Conservation (phyloP, 2,113 vertebrate genomes). For the Daubentonia madagascariensis region DNA sequence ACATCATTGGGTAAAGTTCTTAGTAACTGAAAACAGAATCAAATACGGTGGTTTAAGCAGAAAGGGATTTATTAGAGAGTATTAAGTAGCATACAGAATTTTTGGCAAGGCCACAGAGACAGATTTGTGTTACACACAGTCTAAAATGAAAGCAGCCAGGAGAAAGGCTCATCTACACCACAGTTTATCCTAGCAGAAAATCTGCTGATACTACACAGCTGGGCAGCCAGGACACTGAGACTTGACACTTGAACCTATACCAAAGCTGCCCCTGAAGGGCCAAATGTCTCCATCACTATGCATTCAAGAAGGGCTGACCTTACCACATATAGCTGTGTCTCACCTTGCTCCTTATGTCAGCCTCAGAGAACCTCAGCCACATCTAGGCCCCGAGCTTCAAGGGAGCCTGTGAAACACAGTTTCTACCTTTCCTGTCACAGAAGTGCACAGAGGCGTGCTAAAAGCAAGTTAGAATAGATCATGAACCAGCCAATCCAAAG, state of each 20-base stretch:
- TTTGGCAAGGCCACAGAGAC: neutral
- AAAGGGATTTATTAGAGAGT: neutral
- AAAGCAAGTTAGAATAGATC: neutral
- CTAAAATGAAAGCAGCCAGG: neutral
- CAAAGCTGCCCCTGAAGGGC: neutral
- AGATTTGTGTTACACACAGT: neutral
- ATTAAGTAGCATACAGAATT: neutral
- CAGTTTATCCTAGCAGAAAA: neutral
- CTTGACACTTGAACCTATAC: neutral
- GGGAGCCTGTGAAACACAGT: neutral
- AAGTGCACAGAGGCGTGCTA: neutral
- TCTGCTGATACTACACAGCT: neutral
- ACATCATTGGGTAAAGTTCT: neutral
- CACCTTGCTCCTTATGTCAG: neutral
- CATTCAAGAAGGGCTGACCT: neutral
- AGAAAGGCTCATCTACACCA: neutral
- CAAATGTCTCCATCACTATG: neutral
- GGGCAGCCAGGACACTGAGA: neutral
- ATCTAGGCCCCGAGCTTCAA: neutral
- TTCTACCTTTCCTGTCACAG: neutral
- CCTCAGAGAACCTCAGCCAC: neutral
- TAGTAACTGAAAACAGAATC: constrained; percentile 1
- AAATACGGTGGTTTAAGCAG: constrained; percentile 24
- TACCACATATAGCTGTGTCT: neutral
- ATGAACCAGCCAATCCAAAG: neutral